Percentiles rank a stretch among this genome's conserved stretches.
Conservation (phyloP, 2,888 invertebrate genomes). For the Exocentrus adspersus region DNA sequence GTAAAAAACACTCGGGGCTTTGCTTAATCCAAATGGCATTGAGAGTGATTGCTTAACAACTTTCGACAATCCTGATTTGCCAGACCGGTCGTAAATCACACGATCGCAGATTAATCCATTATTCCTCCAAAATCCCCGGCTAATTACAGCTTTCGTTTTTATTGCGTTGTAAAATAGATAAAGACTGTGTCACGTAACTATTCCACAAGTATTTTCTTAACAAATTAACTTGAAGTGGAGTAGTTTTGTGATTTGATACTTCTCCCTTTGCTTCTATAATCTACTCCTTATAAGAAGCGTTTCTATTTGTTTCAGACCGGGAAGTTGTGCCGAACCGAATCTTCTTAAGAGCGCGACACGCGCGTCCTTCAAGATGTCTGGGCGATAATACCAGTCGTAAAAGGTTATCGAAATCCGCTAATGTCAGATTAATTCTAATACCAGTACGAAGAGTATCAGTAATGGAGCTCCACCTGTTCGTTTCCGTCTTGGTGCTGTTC, state of each 20-base stretch:
- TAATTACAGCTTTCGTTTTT: no score
- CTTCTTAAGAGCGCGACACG: slow-evolving; percentile 12
- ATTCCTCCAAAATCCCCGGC: neutral
- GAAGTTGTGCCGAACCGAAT: neutral
- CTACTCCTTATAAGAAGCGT: no score
- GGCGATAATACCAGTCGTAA: neutral
- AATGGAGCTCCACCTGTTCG: neutral
- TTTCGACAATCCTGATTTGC: no score
- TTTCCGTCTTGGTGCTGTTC: slow-evolving; percentile 13
- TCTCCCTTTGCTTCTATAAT: no score
- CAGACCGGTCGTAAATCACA: neutral
- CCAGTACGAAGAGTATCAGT: neutral
- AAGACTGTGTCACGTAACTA: no score
- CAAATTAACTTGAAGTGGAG: no score
- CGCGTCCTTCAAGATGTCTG: neutral
- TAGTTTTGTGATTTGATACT: no score
- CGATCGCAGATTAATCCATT: neutral
- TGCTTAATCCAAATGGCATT: no score
- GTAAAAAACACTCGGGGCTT: no score
- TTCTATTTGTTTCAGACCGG: neutral
- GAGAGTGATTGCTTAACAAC: no score
- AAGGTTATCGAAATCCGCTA: slow-evolving; percentile 20
- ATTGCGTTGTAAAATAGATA: no score
- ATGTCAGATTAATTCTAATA: slow-evolving; percentile 18
- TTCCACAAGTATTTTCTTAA: no score